Evolutionary conservation across 2,113 vertebrate species (phyloP).

Genomic region (Peromyscus leucopus): DNA sequence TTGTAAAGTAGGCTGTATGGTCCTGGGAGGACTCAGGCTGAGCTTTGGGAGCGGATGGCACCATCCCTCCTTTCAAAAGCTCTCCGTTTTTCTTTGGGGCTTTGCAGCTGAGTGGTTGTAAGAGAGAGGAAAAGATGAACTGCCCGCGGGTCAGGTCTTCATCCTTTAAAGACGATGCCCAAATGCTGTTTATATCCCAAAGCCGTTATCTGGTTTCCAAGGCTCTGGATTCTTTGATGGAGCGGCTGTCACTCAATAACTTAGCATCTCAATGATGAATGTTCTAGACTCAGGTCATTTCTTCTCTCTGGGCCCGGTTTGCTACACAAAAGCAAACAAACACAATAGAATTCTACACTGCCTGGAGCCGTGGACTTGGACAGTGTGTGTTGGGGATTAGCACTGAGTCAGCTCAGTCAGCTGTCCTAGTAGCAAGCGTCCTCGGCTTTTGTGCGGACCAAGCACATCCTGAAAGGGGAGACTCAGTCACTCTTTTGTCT

Average conservation of each 20-base stretch:
- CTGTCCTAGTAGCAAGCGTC: not conserved
- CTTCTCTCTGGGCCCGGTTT: not conserved
- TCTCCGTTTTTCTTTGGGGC: not conserved
- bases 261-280: not conserved
- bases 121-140: too few species aligned
- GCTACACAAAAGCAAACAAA: not conserved
- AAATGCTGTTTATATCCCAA: not conserved
- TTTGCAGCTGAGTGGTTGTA: not conserved
- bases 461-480: not conserved
- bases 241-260: not conserved
- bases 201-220: not conserved
- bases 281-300: conserved; percentile 31
- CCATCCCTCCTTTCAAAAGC: not conserved
- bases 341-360: not conserved
- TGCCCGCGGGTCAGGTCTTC: not conserved
- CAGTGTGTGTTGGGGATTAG: not conserved
- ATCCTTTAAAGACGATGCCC: not conserved
- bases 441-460: too few species aligned
- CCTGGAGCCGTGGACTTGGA: not conserved
- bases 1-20: not conserved
- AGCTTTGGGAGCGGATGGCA: not conserved
- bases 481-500: not conserved
- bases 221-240: not conserved
- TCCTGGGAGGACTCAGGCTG: not conserved
- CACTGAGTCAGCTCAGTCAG: too few species aligned